Evolutionary conservation across 2,113 vertebrate genomes (phyloP).

Genomic region (Ictidomys tridecemlineatus): DNA sequence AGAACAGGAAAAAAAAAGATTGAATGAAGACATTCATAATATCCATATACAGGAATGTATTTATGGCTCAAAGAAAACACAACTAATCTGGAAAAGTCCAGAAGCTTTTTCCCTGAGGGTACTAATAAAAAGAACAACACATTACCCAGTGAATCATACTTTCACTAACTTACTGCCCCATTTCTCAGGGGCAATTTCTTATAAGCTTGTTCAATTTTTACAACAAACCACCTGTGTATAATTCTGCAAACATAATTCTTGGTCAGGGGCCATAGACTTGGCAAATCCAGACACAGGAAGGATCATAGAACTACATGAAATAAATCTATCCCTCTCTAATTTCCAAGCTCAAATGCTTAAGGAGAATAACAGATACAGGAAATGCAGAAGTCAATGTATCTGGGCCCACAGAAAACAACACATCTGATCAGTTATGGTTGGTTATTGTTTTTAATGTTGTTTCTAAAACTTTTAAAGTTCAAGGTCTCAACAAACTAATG

Average conservation of each 20-base stretch:
- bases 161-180: neutral
- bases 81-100: neutral
- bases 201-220: neutral
- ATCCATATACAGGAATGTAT: neutral
- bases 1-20: constrained; percentile 13
- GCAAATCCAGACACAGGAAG: neutral
- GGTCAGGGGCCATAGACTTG: neutral
- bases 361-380: constrained; percentile 20
- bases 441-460: constrained; percentile 2
- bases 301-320: neutral
- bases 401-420: neutral
- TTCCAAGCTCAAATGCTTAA: neutral
- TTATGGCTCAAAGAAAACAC: neutral
- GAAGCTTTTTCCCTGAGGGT: neutral
- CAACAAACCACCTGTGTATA: neutral
- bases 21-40: neutral
- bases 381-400: neutral
- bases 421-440: neutral
- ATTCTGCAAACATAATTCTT: neutral
- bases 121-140: neutral
- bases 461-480: neutral
- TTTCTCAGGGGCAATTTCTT: neutral
- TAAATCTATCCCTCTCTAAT: neutral
- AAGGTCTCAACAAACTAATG: neutral
- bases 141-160: neutral